Evolutionary conservation across 2,113 vertebrate genomes (phyloP).

Genomic region (Corvus hawaiiensis): DNA sequence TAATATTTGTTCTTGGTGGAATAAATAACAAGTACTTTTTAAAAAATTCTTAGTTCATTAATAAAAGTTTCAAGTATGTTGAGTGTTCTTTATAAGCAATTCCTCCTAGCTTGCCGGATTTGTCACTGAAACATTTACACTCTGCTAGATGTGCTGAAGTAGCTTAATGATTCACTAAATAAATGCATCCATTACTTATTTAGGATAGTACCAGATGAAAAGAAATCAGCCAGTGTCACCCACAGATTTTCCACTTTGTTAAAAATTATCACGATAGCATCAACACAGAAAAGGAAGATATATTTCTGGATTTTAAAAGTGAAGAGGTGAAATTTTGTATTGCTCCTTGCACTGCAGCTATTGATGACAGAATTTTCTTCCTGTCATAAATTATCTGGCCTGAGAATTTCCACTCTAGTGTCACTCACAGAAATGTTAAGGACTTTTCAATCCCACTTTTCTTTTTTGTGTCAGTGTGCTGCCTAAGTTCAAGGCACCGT

Average conservation of each 20-base stretch:
- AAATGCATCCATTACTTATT: slow-evolving; percentile 58
- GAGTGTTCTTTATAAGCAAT: background rate
- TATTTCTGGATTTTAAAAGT: background rate
- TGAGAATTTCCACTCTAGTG: background rate
- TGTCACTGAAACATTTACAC: background rate
- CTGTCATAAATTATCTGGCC: background rate
- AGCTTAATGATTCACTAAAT: slow-evolving; percentile 59
- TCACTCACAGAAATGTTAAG: slow-evolving; percentile 20
- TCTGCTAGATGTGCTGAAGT: slow-evolving; percentile 21
- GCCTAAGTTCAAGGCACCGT: slow-evolving; percentile 40
- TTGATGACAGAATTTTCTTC: background rate
- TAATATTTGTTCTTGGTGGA: background rate
- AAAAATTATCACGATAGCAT: background rate
- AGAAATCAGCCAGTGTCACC: background rate
- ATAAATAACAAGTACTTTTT: background rate
- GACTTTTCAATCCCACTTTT: background rate
- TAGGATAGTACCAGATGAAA: slow-evolving; percentile 15
- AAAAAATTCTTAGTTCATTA: background rate
- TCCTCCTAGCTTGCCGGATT: background rate
- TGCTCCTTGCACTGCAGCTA: background rate
- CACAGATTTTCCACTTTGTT: background rate
- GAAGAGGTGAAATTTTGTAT: background rate
- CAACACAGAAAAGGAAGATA: background rate
- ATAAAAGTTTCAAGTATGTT: background rate
- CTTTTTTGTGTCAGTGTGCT: background rate